Evolutionary conservation across 2,888 invertebrate species (phyloP), one percentile per base, ranked within the genome.

Genomic region (Ophion costatus): DNA sequence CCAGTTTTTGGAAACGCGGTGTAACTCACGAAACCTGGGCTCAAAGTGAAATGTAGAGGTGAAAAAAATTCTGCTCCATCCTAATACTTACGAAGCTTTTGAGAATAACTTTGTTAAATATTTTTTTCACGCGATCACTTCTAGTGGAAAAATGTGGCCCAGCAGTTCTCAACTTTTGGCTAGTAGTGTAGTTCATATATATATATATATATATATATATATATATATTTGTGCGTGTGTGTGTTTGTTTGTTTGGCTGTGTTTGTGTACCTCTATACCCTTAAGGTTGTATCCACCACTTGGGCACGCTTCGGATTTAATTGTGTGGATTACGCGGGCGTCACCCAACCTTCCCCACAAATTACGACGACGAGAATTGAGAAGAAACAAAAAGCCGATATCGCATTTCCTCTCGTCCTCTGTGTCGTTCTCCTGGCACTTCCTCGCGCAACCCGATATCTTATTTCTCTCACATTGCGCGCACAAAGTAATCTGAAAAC

Each of bases 401-500:
- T 84, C 84, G 64, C 38, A 29, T 76, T 84, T 74, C 78, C 78
- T 70, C 67, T 45, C 59, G 61, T 67, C 29, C 74, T 45, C 80
- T 77, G 42, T 59, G 76, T 67, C 67, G 51, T 51, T 17, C 20
- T 66, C 29, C 56, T 57, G 56, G 64, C 59, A 75, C 70, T 74
- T 80, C 77, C 73, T 61, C 69, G 45, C 38, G 78, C 64, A 78
- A 84, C 78, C 38, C 78, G 81, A 84, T 84, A 84, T 78, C 84
- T 81, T 78, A 78, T 84, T 84, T 81, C 81, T 84, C 78, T 38
- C 59, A 71, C 77, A 51, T 17, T 51, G 51, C 51, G 51, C 17
- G 51, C 70, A 77, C 67, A 74, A 81, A 78, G 74, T 84, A 81
- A 81, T 84, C 57, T 64, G 66, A 84, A 84, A 84, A 76, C 70